These are phyloP conservation scores for Trisateles emortualis DNA, from an alignment of 2,888 invertebrate species.

Conservation along the genomic window DNA sequence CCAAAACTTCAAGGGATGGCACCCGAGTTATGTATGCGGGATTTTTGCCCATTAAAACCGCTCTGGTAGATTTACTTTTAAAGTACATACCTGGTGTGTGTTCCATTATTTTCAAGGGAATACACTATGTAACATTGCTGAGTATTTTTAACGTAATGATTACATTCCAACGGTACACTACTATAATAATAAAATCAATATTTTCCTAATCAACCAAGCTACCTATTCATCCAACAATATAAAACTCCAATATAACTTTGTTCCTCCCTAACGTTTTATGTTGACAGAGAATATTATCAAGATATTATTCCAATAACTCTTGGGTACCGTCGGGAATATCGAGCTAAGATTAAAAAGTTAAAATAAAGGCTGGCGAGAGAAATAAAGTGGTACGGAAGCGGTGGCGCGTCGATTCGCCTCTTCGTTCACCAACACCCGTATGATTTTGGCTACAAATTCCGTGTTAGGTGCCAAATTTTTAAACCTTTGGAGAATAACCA, in stretches of 20 bases:
- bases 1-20: not conserved
- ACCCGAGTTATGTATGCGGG: not conserved
- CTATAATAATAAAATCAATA: not conserved
- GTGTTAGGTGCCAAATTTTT: slow-evolving; percentile 65
- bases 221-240: not conserved
- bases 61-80: not conserved
- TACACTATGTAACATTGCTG: not conserved
- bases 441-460: slow-evolving; percentile 61
- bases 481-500: slow-evolving; percentile 54
- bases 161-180: too few relatives aligned
- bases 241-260: slow-evolving; percentile 8
- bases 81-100: not conserved
- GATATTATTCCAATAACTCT: slow-evolving; percentile 27
- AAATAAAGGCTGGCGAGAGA: slow-evolving; percentile 40
- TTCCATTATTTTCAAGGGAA: not conserved
- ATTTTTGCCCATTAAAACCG: not conserved
- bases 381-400: slow-evolving; percentile 21
- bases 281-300: slow-evolving; percentile 25
- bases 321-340: slow-evolving; percentile 16
- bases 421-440: slow-evolving; percentile 27
- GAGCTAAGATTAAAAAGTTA: slow-evolving; percentile 31
- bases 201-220: not conserved
- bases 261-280: slow-evolving; percentile 18
- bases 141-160: not conserved
- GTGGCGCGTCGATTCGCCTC: slow-evolving; percentile 14